Evolutionary conservation across 2,888 invertebrate species (phyloP).

Genomic region (Heliconius ethilla): DNA sequence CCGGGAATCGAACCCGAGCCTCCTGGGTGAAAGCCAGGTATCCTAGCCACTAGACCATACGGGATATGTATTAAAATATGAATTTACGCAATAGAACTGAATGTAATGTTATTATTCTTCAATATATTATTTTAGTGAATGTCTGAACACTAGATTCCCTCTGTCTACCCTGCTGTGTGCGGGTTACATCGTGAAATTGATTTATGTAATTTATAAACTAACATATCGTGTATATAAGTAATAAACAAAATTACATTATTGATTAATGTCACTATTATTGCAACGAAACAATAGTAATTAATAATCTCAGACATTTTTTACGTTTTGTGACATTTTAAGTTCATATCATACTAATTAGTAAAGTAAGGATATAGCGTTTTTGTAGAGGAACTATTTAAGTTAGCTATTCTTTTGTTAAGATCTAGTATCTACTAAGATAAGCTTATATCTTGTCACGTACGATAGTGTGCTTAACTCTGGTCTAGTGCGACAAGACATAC

Average conservation of each 20-base stretch:
- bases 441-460: conserved; percentile 41
- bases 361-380: background rate
- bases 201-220: too few species aligned
- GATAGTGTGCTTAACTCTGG: conserved; percentile 23
- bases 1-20: conserved; percentile 89
- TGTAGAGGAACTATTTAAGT: background rate
- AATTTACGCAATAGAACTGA: background rate
- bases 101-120: background rate
- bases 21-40: conserved; percentile 88
- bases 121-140: background rate
- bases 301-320: too few species aligned
- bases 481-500: background rate
- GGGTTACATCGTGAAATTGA: too few species aligned
- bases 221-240: background rate
- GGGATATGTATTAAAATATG: conserved; percentile 57
- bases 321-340: too few species aligned
- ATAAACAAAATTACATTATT: background rate
- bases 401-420: conserved; percentile 6
- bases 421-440: background rate
- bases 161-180: too few species aligned
- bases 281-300: too few species aligned
- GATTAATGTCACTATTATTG: background rate
- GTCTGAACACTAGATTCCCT: too few species aligned
- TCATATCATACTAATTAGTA: background rate
- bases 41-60: conserved; percentile 87